These are phyloP conservation scores for Amphilophus citrinellus DNA, from an alignment of 2,113 vertebrate genomes.

Conservation along the genomic window DNA sequence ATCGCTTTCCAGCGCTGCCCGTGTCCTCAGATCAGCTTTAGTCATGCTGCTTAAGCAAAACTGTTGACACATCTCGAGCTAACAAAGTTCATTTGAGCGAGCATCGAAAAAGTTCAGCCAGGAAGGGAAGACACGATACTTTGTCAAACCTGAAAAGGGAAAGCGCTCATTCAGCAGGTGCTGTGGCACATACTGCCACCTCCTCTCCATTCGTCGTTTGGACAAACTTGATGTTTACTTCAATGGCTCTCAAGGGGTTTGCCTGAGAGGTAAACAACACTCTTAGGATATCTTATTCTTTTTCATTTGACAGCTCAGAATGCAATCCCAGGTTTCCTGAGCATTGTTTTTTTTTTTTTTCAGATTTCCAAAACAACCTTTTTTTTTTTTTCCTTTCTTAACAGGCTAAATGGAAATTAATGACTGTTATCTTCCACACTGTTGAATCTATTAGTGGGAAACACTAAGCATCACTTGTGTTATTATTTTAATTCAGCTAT, in stretches of 20 bases:
- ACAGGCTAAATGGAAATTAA: slow-evolving; percentile 55
- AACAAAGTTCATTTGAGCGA: slow-evolving; percentile 40
- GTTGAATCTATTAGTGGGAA: slow-evolving; percentile 39
- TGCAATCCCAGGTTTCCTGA: slow-evolving; percentile 17
- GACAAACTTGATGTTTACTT: slow-evolving; percentile 52
- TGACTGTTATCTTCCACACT: slow-evolving; percentile 55
- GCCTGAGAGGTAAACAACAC: slow-evolving; percentile 40
- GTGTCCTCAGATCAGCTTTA: slow-evolving; percentile 40
- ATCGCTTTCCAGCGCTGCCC: slow-evolving; percentile 27
- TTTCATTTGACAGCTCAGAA: slow-evolving; percentile 57
- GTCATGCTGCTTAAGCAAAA: slow-evolving; percentile 54
- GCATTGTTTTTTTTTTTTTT: slow-evolving; percentile 3
- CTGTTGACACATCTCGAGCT: slow-evolving; percentile 42
- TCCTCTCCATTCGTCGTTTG: slow-evolving; percentile 35
- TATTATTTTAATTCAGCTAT: slow-evolving; percentile 41
- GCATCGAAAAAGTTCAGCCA: slow-evolving; percentile 9
- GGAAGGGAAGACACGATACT: slow-evolving; percentile 18
- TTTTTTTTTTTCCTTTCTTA: neutral
- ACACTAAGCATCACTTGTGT: slow-evolving; percentile 24
- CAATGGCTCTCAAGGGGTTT: slow-evolving; percentile 33
- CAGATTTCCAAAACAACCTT: slow-evolving; percentile 14
- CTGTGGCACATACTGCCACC: slow-evolving; percentile 4
- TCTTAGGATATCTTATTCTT: slow-evolving; percentile 39
- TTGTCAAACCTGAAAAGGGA: slow-evolving; percentile 25
- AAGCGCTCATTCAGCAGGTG: slow-evolving; percentile 58